A percentile compares a stretch with the other conserved stretches of the same genome.
These are phyloP conservation scores for Trichacis sp. DNA, from an alignment of 2,888 invertebrate species.

Conservation along the genomic window DNA sequence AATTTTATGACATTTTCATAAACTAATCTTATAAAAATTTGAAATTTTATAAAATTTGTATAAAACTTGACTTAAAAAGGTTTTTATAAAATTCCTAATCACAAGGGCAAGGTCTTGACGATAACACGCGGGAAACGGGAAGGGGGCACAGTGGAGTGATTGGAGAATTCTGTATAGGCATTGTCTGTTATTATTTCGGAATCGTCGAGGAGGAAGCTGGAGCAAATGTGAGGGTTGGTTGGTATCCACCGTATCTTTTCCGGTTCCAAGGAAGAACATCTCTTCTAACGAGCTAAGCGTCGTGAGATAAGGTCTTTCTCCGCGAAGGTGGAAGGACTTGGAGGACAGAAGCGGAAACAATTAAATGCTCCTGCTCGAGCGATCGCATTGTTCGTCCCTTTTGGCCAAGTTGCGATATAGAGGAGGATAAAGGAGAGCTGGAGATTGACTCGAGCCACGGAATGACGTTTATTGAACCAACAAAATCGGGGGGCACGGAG, in stretches of 20 bases:
- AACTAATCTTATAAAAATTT: too few species aligned
- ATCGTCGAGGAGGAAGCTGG: constrained; percentile 17
- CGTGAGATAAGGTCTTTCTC: too few species aligned
- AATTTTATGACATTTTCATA: too few species aligned
- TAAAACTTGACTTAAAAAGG: too few species aligned
- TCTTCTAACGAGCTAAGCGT: constrained; percentile 57
- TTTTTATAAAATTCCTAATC: too few species aligned
- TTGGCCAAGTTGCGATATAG: too few species aligned
- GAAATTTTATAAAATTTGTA: too few species aligned
- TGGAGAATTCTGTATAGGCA: background rate
- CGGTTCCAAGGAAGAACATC: constrained; percentile 57
- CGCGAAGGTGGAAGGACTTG: constrained; percentile 40
- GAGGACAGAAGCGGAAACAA: constrained; percentile 55
- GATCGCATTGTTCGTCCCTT: constrained; percentile 51
- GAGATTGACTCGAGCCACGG: constrained; percentile 48
- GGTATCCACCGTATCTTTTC: constrained; percentile 54
- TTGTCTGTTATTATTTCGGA: constrained; percentile 16
- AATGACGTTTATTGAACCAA: constrained; percentile 52
- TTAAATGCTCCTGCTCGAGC: constrained; percentile 59
- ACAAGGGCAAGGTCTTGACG: too few species aligned
- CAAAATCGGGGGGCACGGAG: constrained; percentile 14
- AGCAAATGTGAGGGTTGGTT: constrained; percentile 44
- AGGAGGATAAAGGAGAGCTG: too few species aligned
- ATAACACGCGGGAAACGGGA: too few species aligned
- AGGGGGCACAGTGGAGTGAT: too few species aligned